A percentile compares a stretch with the other conserved stretches of the same genome.
phyloP scores from a whole-genome alignment of 92 coral and sea anemone species.

The Epizoanthus fatuus region DNA sequence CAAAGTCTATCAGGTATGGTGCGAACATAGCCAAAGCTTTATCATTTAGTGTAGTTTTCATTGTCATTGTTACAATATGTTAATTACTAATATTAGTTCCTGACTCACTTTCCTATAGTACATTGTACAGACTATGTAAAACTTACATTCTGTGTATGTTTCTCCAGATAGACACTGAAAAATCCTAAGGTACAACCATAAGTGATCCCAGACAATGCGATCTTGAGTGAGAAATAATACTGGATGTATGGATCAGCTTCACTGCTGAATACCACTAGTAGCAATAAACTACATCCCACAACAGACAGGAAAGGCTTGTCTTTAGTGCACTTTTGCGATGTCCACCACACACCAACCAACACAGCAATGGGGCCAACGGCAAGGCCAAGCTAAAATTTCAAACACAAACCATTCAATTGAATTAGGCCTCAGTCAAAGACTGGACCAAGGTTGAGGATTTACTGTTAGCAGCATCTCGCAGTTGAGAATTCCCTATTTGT shows the following conservation, averaged over 20 bases:
- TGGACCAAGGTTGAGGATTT: no score
- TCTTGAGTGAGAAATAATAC: slow-evolving; percentile 22
- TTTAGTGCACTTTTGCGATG: background rate
- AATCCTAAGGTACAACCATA: slow-evolving; percentile 17
- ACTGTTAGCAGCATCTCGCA: no score
- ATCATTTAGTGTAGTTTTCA: no score
- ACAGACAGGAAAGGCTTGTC: background rate
- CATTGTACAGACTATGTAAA: background rate
- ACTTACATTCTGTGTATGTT: background rate
- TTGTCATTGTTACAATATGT: no score
- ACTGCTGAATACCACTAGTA: slow-evolving; percentile 16
- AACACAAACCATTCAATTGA: no score
- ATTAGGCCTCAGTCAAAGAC: no score
- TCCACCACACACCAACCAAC: slow-evolving; percentile 6
- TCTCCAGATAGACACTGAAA: background rate
- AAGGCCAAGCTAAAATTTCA: slow-evolving; percentile 16
- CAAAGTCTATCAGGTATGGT: no score
- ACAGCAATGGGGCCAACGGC: slow-evolving; percentile 30
- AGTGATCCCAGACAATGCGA: background rate
- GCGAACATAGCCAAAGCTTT: no score
- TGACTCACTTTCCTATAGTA: no score
- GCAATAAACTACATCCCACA: slow-evolving; percentile 15
- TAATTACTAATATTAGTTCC: no score
- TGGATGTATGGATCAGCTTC: slow-evolving; percentile 28
- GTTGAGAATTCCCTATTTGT: no score